Evolutionary conservation across 2,113 vertebrate species (phyloP), one percentile per base, ranked within the genome.

Genomic region (Nycticryphes semicollaris): DNA sequence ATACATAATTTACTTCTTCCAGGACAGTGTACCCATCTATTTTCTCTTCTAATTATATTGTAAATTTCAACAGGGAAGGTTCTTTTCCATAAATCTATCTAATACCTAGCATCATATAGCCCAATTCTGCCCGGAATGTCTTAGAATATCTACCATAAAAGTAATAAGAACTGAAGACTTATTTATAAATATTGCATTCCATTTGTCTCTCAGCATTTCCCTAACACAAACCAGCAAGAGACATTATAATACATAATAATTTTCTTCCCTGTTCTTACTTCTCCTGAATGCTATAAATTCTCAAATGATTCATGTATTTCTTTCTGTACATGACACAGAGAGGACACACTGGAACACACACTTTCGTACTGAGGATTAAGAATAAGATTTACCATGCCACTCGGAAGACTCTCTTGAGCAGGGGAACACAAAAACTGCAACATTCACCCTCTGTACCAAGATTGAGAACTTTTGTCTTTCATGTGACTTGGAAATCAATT

Each of bases 401-500:
- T 39, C 47, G 80, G 43, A 81, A 90, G 28, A 21, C 21, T 84
- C 12, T 20, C 17, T 47, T 67, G n/a, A 90, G 57, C 14, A 79
- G 1, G 1, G 20, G 17, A 78, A 39, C 19, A 3, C 4, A 10
- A 27, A 16, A 81, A 59, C 30, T 53, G 51, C 20, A 76, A 8
- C 54, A 93, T 88, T 79, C 89, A 90, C 92, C 18, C 14, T 87
- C 82, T 83, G 56, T 66, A 83, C 41, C 33, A 66, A 91, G 59
- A 87, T 1, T 19, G 37, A 90, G n/a, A 92, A 91, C 78, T 93
- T 96, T 96, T 96, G 84, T 97, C 95, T 96, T 94, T 96, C 88
- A 76, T 70, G 35, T 91, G 93, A 91, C 85, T 96, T 89, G 96
- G 90, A 97, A 96, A 98, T 97, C 89, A 97, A 28, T 94, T 97